Evolutionary conservation across 2,113 vertebrate species (phyloP).

Genomic region (Rynchops niger): DNA sequence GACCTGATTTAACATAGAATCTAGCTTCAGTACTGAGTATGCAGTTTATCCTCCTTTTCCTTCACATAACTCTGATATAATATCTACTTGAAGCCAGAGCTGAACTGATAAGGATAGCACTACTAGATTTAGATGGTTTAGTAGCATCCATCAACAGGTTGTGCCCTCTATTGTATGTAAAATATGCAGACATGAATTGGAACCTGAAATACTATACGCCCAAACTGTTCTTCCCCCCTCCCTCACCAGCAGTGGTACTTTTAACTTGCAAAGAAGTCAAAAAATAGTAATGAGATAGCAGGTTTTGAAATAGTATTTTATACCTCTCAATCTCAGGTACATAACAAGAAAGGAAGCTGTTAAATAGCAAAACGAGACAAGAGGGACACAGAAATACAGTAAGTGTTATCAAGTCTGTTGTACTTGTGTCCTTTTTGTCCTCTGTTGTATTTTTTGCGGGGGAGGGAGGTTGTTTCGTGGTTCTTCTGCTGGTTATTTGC

Average conservation of each 20-base stretch:
- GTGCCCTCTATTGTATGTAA: background rate
- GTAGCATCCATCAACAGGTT: background rate
- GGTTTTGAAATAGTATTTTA: constrained; percentile 77
- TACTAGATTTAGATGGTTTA: background rate
- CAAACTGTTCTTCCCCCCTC: background rate
- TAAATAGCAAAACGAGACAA: constrained; percentile 75
- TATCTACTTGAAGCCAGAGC: background rate
- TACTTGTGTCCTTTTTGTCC: constrained; percentile 69
- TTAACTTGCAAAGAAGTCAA: constrained; percentile 48
- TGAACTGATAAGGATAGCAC: background rate
- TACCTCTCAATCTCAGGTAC: constrained; percentile 76
- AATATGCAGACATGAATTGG: background rate
- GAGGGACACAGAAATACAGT: constrained; percentile 72
- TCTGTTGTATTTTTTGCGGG: background rate
- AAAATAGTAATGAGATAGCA: constrained; percentile 63
- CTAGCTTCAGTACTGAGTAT: background rate
- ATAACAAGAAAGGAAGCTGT: constrained; percentile 73
- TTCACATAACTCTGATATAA: background rate
- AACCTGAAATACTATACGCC: background rate
- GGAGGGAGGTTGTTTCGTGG: background rate
- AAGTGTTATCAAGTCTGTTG: constrained; percentile 65
- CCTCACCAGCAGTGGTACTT: background rate
- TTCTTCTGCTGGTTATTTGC: constrained; percentile 9
- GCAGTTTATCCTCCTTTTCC: background rate
- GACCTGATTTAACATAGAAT: background rate